These are phyloP conservation scores for Macheiramphus alcinus DNA, from an alignment of 2,113 vertebrate genomes.

Conservation along the genomic window DNA sequence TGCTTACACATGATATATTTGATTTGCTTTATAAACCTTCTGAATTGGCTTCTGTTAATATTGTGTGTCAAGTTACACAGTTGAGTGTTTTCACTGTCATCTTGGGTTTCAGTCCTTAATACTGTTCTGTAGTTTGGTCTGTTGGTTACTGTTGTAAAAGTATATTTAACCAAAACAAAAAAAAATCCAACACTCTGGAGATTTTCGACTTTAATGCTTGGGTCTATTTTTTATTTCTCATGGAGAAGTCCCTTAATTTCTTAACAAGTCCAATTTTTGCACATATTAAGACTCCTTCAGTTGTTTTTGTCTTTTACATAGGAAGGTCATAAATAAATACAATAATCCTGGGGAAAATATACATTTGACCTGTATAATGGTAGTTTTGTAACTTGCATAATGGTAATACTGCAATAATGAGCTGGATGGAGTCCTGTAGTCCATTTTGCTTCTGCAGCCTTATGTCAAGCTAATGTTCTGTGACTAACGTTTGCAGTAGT, in stretches of 20 bases:
- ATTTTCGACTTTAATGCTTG: background rate
- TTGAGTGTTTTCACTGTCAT: background rate
- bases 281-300: background rate
- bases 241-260: background rate
- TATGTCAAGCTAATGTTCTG: rapidly evolving
- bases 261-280: background rate
- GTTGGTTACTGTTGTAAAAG: background rate
- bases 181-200: too few relatives aligned
- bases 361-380: background rate
- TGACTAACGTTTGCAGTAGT: rapidly evolving
- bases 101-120: background rate
- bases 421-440: background rate
- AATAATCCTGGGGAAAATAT: background rate
- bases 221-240: background rate
- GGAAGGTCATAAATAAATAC: background rate
- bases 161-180: background rate
- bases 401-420: rapidly evolving
- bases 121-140: background rate
- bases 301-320: background rate
- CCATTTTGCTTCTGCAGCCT: background rate
- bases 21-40: background rate
- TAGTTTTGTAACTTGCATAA: background rate
- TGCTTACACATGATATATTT: background rate
- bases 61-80: background rate
- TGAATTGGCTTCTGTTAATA: background rate